These are phyloP conservation scores for Melanocharis versteri DNA, from an alignment of 2,113 vertebrate genomes.

Conservation along the genomic window DNA sequence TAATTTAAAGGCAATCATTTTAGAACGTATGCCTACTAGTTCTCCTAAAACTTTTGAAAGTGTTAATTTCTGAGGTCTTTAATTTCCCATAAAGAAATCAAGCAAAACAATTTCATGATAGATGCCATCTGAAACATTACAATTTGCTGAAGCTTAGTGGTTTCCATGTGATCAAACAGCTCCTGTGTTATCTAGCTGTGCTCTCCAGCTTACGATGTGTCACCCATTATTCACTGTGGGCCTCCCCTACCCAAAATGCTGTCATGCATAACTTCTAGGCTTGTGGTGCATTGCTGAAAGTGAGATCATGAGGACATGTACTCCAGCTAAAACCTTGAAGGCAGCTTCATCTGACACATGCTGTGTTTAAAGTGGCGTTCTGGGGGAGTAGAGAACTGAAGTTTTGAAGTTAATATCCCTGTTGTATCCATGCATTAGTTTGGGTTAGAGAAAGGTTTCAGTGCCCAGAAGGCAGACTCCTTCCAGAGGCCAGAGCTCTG, in stretches of 20 bases:
- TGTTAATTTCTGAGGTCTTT: not conserved
- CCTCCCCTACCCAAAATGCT: not conserved
- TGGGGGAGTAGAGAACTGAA: not conserved
- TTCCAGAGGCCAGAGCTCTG: not conserved
- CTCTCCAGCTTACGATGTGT: not conserved
- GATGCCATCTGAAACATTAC: not conserved
- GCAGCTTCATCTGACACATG: not conserved
- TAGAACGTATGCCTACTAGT: not conserved
- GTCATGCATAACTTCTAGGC: no score
- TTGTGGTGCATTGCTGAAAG: not conserved
- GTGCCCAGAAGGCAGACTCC: not conserved
- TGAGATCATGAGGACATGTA: not conserved
- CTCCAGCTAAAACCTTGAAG: not conserved
- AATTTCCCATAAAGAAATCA: not conserved
- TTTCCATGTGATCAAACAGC: not conserved
- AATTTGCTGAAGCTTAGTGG: not conserved
- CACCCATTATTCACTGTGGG: not conserved
- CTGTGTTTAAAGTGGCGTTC: not conserved
- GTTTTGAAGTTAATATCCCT: not conserved
- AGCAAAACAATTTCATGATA: not conserved
- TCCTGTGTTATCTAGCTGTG: not conserved
- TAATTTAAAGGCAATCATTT: not conserved
- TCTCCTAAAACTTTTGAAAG: not conserved
- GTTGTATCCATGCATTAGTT: not conserved
- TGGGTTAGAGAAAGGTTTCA: not conserved